Base-by-base conservation (phyloP, 92 coral and sea anemone genomes). In the Chrysogorgia sp. region DNA sequence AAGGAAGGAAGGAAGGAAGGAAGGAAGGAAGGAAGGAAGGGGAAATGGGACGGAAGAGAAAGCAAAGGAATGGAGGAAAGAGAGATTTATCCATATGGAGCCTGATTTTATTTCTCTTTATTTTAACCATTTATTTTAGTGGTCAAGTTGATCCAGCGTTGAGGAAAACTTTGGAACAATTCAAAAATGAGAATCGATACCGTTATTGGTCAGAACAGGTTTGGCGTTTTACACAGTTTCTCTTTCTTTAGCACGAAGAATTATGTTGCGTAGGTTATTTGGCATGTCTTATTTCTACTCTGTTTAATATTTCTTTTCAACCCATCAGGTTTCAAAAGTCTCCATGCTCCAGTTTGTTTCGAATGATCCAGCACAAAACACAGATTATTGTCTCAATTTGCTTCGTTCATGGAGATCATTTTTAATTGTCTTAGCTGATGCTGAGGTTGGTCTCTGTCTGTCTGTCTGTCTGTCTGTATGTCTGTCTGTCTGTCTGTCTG, bases 321-420 rank as follows among this genome's bases (percentile, higher is more conserved):
- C 10, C 10, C 10, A 7, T 15, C 10, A 72, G 79, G 79, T 72
- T 19, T 52, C 79, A 12, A 56, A 53, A 1, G 29, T 72, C 14
- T 53, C 64, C 8, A 17, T 37, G 65, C 21, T 34, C 9, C 55
- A 59, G 20, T 45, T 25, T n/a, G 9, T 10, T 72, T 56, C 63
- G 14, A 13, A 19, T 56, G 41, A 34, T 22, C 10, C 33, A 10
- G 1, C 26, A 30, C 65, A 76, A 33, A 45, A 50, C 35, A 52
- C n/a, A 8, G 79, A 76, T 19, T 92, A 85, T 31, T 81, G 76
- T 28, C 88, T 94, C 17, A 89, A 85, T 60, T 63, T 94, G 37
- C 94, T 94, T 23, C 80, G 96, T 29, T 90, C 98, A 0, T 94
- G 98, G 98, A 89, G 96, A 70, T 83, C 97, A 0, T 91, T 91